phyloP scores from a whole-genome alignment of 2,113 vertebrate genomes.

The Nycticebus coucang region DNA sequence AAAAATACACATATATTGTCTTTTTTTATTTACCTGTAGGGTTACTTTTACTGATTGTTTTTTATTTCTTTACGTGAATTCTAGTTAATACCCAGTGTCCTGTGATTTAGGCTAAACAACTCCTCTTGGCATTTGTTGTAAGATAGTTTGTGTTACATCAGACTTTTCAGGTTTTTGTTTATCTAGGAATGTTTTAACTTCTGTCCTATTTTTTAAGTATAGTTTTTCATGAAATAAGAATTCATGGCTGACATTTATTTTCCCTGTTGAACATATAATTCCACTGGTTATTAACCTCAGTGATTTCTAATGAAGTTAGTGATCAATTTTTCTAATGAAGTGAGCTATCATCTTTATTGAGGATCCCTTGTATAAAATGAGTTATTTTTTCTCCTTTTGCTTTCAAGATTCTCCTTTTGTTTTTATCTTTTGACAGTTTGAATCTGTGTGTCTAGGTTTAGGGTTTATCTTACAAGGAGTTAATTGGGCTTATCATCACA shows the following conservation, averaged over 20 bases:
- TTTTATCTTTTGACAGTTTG: background rate
- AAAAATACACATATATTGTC: background rate
- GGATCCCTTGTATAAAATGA: background rate
- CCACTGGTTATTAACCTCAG: background rate
- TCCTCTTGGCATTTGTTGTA: background rate
- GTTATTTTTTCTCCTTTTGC: too few relatives aligned
- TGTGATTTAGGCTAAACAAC: background rate
- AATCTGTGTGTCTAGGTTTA: background rate
- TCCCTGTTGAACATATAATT: background rate
- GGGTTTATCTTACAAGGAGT: background rate
- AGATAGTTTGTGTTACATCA: background rate
- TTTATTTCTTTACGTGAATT: background rate
- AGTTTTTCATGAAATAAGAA: background rate
- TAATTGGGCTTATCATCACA: too few relatives aligned
- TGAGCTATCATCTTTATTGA: background rate
- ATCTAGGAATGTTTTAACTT: background rate
- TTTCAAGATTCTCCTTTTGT: too few relatives aligned
- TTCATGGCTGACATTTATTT: background rate
- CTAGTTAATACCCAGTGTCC: background rate
- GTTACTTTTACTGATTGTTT: background rate
- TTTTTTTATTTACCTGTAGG: background rate
- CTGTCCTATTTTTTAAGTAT: background rate
- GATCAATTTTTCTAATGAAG: background rate
- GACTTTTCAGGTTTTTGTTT: background rate
- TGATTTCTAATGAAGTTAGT: background rate